phyloP scores from a whole-genome alignment of 2,888 invertebrate species.

The Tenthredo mesomela region DNA sequence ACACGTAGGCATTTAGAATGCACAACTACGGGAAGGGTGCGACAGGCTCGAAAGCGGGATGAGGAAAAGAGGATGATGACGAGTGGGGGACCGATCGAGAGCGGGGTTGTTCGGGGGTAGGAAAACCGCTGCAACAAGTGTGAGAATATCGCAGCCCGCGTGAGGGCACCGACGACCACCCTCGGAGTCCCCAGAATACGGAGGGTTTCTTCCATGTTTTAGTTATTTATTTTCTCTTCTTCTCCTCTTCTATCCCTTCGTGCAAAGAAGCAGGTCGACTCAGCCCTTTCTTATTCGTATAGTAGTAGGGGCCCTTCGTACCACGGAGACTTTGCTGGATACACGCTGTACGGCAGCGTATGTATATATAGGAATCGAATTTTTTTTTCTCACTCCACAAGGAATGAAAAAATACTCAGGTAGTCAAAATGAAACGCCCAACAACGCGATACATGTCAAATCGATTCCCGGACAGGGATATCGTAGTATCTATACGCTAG shows the following conservation, averaged over 20 bases:
- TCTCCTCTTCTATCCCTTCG: not conserved
- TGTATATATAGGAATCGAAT: not conserved
- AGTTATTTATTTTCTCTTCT: conserved; percentile 29
- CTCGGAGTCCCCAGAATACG: conserved; percentile 37
- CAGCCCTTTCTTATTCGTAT: not conserved
- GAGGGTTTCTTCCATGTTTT: conserved; percentile 29
- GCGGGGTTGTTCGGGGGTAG: not conserved
- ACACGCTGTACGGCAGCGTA: not conserved
- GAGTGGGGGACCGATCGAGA: not conserved
- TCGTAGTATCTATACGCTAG: not conserved
- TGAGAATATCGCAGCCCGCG: conserved; percentile 47
- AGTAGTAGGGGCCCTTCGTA: not conserved
- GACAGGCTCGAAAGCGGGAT: not conserved
- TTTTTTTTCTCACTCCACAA: no score
- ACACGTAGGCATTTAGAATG: not conserved
- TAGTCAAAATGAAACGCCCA: not conserved
- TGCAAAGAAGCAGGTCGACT: not conserved
- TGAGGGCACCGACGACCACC: conserved; percentile 19
- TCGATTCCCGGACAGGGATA: conserved; percentile 10
- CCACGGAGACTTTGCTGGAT: not conserved
- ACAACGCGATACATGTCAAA: not conserved
- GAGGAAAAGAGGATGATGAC: not conserved
- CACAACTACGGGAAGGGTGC: not conserved
- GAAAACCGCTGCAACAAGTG: conserved; percentile 52
- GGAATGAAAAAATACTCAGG: not conserved